Base-by-base conservation (phyloP, 2,888 invertebrate species). In the Agrochola litura region DNA sequence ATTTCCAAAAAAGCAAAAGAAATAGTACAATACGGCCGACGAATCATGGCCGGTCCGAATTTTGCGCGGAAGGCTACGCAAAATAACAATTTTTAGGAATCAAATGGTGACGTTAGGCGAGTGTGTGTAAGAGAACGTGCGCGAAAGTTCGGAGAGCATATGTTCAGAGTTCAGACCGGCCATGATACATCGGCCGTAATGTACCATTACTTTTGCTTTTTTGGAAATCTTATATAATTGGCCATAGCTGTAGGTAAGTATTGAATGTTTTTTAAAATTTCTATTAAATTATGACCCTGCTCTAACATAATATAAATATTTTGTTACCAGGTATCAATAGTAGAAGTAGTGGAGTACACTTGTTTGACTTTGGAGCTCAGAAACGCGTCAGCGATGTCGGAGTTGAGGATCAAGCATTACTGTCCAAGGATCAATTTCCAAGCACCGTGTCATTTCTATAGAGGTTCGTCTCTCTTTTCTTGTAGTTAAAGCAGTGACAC, bases 341-440 rank as follows among this genome's bases (percentile, higher is more conserved):
- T 76, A 3, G 90, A 93, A 4, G 76, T 86, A 37, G 85, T 95
- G 14, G 93, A 94, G 84, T 93, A 92, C 82, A 89, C 93, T 0
- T 95, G 95, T 60, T 81, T 95, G 56, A 93, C 93, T 0, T 12
- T 95, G 67, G 92, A 95, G 76, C 81, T 95, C 60, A 77, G 88
- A 22, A 94, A 95, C 71, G 95, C 94, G 0, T 91, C 95, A 0
- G 94, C 92, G 0, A 82, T 87, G 0, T 92, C 94, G 0, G 92
- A 93, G 76, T 93, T 95, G 92, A 82, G 87, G 12, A 79, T 95
- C 46, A 82, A 76, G 0, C 95, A 95, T 77, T 71, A 52, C n/a
- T 95, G 94, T n/a, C 80, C 89, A 0, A 86, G 93, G 2, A 6
- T 74, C 0, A 5, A 64, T 0, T 83, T 80, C 46, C 91, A 90